Evolutionary conservation across 2,113 vertebrate species (phyloP).

Genomic region (Seriola quinqueradiata): DNA sequence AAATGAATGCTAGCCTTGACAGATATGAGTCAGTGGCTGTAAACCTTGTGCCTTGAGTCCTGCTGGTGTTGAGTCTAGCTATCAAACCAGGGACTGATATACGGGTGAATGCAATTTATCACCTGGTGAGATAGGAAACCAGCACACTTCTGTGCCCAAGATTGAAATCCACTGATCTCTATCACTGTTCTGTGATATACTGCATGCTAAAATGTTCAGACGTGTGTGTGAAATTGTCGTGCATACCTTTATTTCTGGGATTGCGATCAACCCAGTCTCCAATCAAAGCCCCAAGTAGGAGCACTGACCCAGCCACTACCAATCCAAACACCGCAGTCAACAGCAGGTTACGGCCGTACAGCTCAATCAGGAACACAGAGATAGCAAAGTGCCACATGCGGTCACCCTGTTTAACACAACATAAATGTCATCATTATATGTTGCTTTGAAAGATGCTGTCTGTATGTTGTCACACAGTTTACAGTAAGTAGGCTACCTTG

Average conservation of each 20-base stretch:
- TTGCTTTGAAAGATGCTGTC: not conserved
- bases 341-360: conserved; percentile 82
- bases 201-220: conserved; percentile 17
- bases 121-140: conserved; percentile 28
- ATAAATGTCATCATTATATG: conserved; percentile 12
- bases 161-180: conserved; percentile 44
- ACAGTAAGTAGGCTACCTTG: conserved; percentile 28
- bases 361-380: conserved; percentile 86
- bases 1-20: not conserved
- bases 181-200: not conserved
- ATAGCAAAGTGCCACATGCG: conserved; percentile 87
- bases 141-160: conserved; percentile 32
- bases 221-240: not conserved
- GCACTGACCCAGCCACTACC: conserved; percentile 84
- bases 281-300: conserved; percentile 85
- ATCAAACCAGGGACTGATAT: conserved; percentile 54
- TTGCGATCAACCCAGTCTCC: conserved; percentile 88
- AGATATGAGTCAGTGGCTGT: conserved; percentile 37
- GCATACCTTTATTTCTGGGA: conserved; percentile 86
- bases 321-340: conserved; percentile 84
- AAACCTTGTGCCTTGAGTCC: conserved; percentile 20
- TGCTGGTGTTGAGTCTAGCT: conserved; percentile 21
- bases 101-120: conserved; percentile 46
- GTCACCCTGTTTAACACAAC: conserved; percentile 79
- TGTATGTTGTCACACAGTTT: conserved; percentile 14